Evolutionary conservation across 2,797 vertebrate species (phyloP).

Genomic region (Danio tinwini): DNA sequence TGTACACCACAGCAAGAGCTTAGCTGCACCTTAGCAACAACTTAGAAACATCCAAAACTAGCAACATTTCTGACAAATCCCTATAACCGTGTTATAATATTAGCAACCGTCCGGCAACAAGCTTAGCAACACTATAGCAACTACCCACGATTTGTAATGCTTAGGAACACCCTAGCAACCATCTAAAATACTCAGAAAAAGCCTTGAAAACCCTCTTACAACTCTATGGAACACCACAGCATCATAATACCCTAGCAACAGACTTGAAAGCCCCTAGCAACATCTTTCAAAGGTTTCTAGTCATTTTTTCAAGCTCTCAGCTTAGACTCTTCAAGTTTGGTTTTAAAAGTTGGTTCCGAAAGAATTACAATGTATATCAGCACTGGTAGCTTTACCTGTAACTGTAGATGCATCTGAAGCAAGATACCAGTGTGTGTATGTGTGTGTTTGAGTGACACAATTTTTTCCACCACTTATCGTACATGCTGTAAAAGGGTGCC

Average conservation of each 20-base stretch:
- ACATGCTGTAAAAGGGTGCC: conserved; percentile 32
- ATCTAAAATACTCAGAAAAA: too few relatives aligned
- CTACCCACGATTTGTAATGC: too few relatives aligned
- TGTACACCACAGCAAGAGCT: background rate
- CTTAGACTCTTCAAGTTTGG: background rate
- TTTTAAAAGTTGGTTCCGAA: conserved; percentile 1
- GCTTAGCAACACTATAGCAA: background rate
- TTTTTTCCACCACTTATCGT: conserved; percentile 18
- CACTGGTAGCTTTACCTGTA: conserved; percentile 36
- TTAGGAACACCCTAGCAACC: too few relatives aligned
- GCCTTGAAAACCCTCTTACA: background rate
- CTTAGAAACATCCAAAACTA: background rate
- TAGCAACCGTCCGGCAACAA: background rate
- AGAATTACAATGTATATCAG: background rate
- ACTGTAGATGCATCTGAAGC: background rate
- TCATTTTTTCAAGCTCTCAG: background rate
- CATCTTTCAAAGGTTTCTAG: background rate
- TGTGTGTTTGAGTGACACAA: conserved; percentile 22
- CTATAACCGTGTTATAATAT: too few relatives aligned
- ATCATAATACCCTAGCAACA: background rate
- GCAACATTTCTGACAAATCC: background rate
- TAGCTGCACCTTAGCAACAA: background rate
- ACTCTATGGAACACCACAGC: background rate
- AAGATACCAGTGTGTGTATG: conserved; percentile 1
- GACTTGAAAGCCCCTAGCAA: background rate